phyloP scores from a whole-genome alignment of 2,888 invertebrate species.

The Rosalia funebris region DNA sequence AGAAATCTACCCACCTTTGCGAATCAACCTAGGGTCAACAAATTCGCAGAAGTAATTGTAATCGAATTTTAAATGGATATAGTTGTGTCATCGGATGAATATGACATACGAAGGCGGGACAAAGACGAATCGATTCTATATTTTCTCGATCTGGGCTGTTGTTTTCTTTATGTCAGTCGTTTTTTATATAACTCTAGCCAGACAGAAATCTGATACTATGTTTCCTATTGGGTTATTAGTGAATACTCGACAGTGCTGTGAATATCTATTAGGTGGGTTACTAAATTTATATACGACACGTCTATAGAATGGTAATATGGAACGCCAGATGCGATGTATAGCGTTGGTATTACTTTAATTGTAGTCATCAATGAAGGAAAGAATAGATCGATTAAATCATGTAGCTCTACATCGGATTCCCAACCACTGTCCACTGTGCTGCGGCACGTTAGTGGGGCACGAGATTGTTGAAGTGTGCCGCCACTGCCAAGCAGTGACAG shows the following conservation, averaged over 20 bases:
- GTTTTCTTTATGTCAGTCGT: not conserved
- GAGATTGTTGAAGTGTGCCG: no score
- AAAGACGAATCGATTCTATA: slow-evolving; percentile 5
- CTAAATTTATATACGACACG: not conserved
- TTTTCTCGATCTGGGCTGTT: not conserved
- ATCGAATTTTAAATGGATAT: slow-evolving; percentile 12
- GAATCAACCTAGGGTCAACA: slow-evolving; percentile 8
- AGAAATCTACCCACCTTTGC: slow-evolving; percentile 15
- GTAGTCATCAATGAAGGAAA: no score
- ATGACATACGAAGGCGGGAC: slow-evolving; percentile 16
- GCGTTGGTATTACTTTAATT: no score
- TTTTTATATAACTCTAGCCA: not conserved
- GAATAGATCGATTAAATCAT: no score
- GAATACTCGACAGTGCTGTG: slow-evolving; percentile 4
- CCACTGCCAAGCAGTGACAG: no score
- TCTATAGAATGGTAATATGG: no score
- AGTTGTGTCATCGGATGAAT: slow-evolving; percentile 22
- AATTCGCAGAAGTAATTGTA: slow-evolving; percentile 11
- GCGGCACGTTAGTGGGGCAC: no score
- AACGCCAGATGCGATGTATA: no score
- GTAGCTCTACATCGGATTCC: no score
- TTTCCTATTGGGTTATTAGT: not conserved
- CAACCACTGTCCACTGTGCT: no score
- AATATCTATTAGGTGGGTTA: not conserved
- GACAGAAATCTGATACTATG: not conserved